phyloP scores from a whole-genome alignment of 2,797 vertebrate species.

The Rhinichthys osculus region DNA sequence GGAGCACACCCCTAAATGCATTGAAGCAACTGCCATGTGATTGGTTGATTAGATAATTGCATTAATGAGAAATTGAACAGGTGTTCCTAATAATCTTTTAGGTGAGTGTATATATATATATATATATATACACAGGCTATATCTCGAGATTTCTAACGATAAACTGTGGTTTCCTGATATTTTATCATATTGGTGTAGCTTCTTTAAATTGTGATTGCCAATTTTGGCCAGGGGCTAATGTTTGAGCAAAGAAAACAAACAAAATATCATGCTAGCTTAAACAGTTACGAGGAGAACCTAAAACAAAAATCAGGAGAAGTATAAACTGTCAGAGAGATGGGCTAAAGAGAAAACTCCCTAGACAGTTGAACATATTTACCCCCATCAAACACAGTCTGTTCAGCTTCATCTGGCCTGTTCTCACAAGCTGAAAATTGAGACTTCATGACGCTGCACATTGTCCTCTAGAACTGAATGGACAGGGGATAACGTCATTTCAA shows the following conservation, averaged over 20 bases:
- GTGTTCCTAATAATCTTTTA: too few relatives aligned
- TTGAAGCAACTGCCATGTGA: too few relatives aligned
- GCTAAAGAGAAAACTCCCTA: slow-evolving; percentile 19
- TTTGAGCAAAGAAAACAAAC: slow-evolving; percentile 30
- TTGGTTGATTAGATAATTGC: too few relatives aligned
- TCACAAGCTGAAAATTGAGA: slow-evolving; percentile 31
- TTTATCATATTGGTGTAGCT: neutral
- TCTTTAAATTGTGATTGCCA: neutral
- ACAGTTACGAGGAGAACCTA: neutral
- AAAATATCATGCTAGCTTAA: neutral
- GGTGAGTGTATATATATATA: too few relatives aligned
- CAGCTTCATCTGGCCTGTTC: slow-evolving; percentile 21
- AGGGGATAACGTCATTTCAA: slow-evolving; percentile 22
- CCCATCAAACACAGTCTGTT: slow-evolving; percentile 22
- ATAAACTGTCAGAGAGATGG: slow-evolving; percentile 31
- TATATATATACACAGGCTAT: too few relatives aligned
- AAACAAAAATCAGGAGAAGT: slow-evolving; percentile 5
- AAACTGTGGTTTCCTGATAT: slow-evolving; percentile 40
- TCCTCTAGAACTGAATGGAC: slow-evolving; percentile 27
- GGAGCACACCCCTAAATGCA: too few relatives aligned
- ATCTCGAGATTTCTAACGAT: neutral
- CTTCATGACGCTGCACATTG: slow-evolving; percentile 33
- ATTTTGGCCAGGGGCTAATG: neutral
- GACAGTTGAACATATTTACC: slow-evolving; percentile 25
- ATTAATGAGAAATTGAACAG: too few relatives aligned